These are phyloP conservation scores for Drosophila pseudotalamancana DNA, from an alignment of 2,888 invertebrate species.

Conservation along the genomic window DNA sequence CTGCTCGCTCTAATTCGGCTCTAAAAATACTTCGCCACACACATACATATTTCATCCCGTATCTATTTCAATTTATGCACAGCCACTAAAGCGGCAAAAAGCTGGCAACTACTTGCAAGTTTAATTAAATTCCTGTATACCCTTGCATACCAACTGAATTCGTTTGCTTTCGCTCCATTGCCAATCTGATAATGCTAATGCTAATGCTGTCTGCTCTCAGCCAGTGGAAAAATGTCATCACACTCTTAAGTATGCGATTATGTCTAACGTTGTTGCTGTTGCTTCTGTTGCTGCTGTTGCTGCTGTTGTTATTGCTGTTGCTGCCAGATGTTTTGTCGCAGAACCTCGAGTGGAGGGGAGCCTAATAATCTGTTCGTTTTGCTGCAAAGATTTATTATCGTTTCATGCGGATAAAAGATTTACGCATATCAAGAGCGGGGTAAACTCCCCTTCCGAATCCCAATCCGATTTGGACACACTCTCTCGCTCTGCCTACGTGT, in stretches of 20 bases:
- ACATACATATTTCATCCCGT: not conserved
- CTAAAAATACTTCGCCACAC: not conserved
- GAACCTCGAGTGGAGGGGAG: conserved; percentile 24
- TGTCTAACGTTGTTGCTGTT: conserved; percentile 30
- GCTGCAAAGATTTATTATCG: conserved; percentile 78
- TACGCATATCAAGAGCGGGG: conserved; percentile 61
- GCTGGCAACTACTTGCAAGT: conserved; percentile 19
- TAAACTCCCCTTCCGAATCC: conserved; percentile 5
- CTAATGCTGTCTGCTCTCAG: conserved; percentile 43
- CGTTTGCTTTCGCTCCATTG: conserved; percentile 40
- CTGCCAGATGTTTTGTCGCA: conserved; percentile 74
- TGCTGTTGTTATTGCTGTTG: conserved; percentile 9
- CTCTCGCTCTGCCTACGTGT: not conserved
- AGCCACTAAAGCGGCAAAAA: conserved; percentile 24
- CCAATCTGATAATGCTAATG: conserved; percentile 56
- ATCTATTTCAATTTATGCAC: conserved; percentile 17
- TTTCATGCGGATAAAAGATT: conserved; percentile 79
- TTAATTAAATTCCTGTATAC: conserved; percentile 46
- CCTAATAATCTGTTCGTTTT: conserved; percentile 77
- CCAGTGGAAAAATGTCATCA: conserved; percentile 48
- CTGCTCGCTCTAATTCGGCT: not conserved
- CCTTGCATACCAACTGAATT: conserved; percentile 21
- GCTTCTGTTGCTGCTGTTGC: conserved; percentile 4
- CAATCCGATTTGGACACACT: conserved; percentile 28
- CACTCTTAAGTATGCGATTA: conserved; percentile 48